phyloP scores from a whole-genome alignment of 35 echinoderm and acorn worm species.

The Ptychodera flava region DNA sequence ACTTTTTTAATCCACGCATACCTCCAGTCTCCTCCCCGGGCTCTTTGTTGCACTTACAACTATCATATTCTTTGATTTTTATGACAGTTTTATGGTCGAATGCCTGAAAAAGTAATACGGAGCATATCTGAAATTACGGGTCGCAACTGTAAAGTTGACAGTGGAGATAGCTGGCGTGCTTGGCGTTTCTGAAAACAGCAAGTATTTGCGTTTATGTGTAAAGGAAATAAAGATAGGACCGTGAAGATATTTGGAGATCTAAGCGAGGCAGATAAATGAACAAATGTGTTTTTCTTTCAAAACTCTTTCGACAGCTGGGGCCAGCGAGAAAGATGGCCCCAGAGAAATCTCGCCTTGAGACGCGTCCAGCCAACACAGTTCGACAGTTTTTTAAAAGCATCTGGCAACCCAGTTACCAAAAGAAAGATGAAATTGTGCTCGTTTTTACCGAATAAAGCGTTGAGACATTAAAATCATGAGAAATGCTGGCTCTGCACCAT shows the following conservation, averaged over 20 bases:
- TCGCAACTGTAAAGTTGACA: not conserved
- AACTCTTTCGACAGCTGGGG: not conserved
- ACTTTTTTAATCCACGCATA: not conserved
- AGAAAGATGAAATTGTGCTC: too few species aligned
- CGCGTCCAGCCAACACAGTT: too few species aligned
- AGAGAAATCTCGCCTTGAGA: too few species aligned
- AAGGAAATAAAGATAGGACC: not conserved
- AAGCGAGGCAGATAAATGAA: not conserved
- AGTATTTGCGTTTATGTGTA: not conserved
- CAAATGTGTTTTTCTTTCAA: not conserved
- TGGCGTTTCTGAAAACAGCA: not conserved
- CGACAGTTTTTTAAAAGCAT: too few species aligned
- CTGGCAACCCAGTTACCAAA: too few species aligned
- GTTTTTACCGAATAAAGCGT: too few species aligned
- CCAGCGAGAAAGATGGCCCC: not conserved
- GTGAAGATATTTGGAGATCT: not conserved
- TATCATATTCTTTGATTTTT: not conserved
- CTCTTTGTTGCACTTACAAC: not conserved
- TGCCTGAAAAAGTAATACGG: not conserved
- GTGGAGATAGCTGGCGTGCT: not conserved
- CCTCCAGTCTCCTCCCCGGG: not conserved
- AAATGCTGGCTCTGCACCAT: too few species aligned
- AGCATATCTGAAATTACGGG: not conserved
- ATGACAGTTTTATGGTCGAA: not conserved
- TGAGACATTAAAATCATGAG: too few species aligned